Evolutionary conservation across 2,113 vertebrate species (phyloP), one percentile per base, ranked within the genome.

Genomic region (Maccullochella peelii): DNA sequence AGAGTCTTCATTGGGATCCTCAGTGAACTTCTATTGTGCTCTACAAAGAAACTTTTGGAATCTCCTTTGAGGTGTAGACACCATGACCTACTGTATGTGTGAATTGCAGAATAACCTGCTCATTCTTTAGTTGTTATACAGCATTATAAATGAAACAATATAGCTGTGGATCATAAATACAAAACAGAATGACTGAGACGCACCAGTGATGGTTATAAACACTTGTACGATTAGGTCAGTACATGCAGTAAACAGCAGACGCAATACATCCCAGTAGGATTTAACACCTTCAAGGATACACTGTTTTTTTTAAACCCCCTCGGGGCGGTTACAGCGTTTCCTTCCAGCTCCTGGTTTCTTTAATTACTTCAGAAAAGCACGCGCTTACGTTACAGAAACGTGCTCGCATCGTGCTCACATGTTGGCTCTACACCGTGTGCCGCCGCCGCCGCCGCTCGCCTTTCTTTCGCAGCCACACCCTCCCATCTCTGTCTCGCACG

Each of bases 401-500:
- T 76, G 87, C 85, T 72, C 68, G 58, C 72, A 61, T 85, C 83
- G 85, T 62, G 62, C 80, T 80, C 27, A 4, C n/a, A 1, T 69
- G 50, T 52, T 15, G 23, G 74, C 57, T 55, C 66, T 18, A 63
- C 80, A 7, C 68, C 8, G 57, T 38, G 16, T 54, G 62, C 78
- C n/a, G 0, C 75, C 58, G 23, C 52, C 23, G n/a, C 57, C 70
- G 20, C 23, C 73, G 10, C 81, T 73, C 76, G n/a, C 40, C 52
- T 74, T 18, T 65, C 77, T 65, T 58, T 58, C 54, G 42, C 83
- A 25, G 90, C 94, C 94, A 94, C 94, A 89, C 94, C 94, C 94
- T 93, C 93, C 80, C 82, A 62, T 57, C 88, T 75, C 82, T 54
- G 18, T 69, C 85, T 90, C 63, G 62, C 83, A 77, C 86, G 94